These are phyloP conservation scores for Corbicula japonica DNA, from an alignment of 2,888 invertebrate genomes.

Conservation along the genomic window DNA sequence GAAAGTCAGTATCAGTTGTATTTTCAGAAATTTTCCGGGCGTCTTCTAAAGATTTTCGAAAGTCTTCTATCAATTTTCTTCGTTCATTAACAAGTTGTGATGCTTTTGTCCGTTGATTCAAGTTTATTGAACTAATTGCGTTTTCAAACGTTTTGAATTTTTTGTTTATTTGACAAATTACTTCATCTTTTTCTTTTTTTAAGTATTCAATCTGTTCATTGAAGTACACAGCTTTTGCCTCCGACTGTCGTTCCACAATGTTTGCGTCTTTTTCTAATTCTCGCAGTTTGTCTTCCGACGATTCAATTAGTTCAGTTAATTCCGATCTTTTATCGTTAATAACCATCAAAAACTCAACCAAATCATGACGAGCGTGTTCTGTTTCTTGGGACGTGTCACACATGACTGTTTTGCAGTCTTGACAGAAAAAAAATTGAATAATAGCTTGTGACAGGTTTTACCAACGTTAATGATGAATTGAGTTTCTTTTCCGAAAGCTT, in stretches of 20 bases:
- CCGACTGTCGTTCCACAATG: conserved; percentile 11
- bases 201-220: conserved; percentile 3
- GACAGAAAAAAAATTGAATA: too few relatives aligned
- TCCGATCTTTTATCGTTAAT: background rate
- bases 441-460: too few relatives aligned
- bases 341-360: background rate
- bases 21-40: background rate
- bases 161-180: conserved; percentile 10
- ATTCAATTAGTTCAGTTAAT: conserved; percentile 4
- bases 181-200: conserved; percentile 1
- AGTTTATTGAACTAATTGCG: background rate
- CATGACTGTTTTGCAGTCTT: conserved; percentile 14
- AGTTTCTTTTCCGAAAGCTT: background rate
- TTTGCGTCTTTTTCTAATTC: conserved; percentile 15
- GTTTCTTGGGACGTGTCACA: background rate
- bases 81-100: background rate
- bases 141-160: conserved; percentile 9
- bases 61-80: background rate
- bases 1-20: background rate
- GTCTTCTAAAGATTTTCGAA: background rate
- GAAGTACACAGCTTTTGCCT: conserved; percentile 21
- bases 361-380: background rate
- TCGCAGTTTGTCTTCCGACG: conserved; percentile 3
- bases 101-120: conserved; percentile 1
- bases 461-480: background rate